A percentile compares a stretch with the other conserved stretches of the same genome.
Conservation (phyloP, 2,888 invertebrate genomes). For the Gymnocheta viridis region DNA sequence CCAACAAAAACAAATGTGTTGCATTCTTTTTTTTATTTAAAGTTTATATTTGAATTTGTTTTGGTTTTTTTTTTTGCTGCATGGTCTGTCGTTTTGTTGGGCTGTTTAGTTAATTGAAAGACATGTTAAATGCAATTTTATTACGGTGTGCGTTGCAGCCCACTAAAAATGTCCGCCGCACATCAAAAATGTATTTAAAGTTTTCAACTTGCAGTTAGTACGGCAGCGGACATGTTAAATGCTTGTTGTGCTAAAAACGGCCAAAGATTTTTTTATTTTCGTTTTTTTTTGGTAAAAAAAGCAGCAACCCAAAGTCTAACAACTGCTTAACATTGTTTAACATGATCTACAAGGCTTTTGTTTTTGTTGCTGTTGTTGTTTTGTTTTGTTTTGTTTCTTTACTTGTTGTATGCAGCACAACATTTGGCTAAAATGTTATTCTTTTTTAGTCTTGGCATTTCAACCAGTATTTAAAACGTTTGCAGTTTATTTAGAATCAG, state of each 20-base stretch:
- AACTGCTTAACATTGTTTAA: conserved; percentile 65
- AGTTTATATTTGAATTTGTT: background rate
- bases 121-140: conserved; percentile 57
- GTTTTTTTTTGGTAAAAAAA: background rate
- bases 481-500: background rate
- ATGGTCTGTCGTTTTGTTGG: conserved; percentile 30
- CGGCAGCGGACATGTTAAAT: conserved; percentile 14
- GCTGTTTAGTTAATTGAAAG: conserved; percentile 67
- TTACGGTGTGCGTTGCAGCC: conserved; percentile 45
- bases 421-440: conserved; percentile 42
- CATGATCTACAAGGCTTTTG: conserved; percentile 66
- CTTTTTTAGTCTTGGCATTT: conserved; percentile 25
- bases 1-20: conserved; percentile 42
- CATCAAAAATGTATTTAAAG: conserved; percentile 48
- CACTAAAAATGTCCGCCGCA: conserved; percentile 56
- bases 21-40: too few relatives aligned
- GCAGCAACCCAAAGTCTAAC: conserved; percentile 25
- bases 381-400: background rate
- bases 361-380: background rate
- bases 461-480: conserved; percentile 37
- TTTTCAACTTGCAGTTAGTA: conserved; percentile 7
- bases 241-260: background rate
- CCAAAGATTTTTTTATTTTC: background rate
- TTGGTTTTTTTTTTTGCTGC: background rate
- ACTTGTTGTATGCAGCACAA: conserved; percentile 4